These are phyloP conservation scores for Bufo bufo DNA, from an alignment of 2,113 vertebrate genomes.

Conservation along the genomic window DNA sequence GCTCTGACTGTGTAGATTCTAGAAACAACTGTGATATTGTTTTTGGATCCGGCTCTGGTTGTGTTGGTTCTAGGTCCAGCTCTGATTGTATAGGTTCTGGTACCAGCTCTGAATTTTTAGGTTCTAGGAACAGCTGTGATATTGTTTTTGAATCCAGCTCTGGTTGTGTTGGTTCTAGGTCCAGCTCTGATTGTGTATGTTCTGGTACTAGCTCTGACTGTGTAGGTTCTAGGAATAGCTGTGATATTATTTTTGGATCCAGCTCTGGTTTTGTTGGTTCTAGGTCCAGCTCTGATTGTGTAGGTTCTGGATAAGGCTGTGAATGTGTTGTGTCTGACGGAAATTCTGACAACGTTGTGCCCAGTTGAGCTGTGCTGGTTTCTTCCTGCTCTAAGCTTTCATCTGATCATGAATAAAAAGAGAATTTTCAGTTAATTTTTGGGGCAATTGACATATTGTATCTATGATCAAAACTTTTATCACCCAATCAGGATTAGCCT, in stretches of 20 bases:
- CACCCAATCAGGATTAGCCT: neutral
- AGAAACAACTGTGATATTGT: too few species aligned
- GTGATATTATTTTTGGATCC: too few species aligned
- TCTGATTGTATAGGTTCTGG: neutral
- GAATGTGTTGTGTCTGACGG: neutral
- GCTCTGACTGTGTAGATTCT: neutral
- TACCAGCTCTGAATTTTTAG: too few species aligned
- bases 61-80: neutral
- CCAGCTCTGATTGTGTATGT: too few species aligned
- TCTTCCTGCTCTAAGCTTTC: neutral
- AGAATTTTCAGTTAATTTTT: neutral
- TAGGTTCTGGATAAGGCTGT: neutral
- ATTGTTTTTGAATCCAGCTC: too few species aligned
- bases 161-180: neutral
- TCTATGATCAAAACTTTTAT: neutral
- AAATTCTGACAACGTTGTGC: neutral
- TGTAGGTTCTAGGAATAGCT: neutral
- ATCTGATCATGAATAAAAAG: constrained; percentile 3
- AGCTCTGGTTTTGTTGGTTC: too few species aligned
- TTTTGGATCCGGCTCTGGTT: too few species aligned
- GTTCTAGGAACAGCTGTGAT: too few species aligned
- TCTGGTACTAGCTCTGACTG: neutral
- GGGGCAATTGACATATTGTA: neutral
- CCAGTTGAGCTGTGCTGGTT: neutral
- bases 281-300: neutral